Evolutionary conservation across 2,797 vertebrate species (phyloP).

Genomic region (Eospalax fontanierii): DNA sequence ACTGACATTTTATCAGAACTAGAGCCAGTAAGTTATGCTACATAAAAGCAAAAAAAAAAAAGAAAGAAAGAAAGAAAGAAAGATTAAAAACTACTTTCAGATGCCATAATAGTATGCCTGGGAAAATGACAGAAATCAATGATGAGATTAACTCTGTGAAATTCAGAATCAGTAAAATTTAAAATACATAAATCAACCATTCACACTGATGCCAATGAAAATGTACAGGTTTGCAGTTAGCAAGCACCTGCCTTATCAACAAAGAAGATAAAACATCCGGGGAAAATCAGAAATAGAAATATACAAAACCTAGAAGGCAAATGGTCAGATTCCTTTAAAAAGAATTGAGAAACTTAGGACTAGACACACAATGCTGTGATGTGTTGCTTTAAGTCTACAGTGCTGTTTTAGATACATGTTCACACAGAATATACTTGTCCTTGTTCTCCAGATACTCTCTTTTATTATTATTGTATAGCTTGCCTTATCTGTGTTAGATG

Average conservation of each 20-base stretch:
- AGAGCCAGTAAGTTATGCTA: background rate
- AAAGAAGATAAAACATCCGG: background rate
- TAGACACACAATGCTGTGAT: background rate
- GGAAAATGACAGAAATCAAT: background rate
- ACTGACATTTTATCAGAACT: background rate
- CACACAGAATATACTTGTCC: background rate
- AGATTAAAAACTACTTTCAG: background rate
- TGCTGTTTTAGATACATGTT: background rate
- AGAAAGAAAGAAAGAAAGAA: background rate
- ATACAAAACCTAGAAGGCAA: background rate
- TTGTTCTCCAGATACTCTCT: background rate
- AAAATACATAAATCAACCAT: background rate
- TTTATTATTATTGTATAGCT: background rate
- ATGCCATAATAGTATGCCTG: background rate
- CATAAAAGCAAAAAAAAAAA: background rate
- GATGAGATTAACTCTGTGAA: background rate
- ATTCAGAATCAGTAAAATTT: background rate
- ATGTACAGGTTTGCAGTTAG: background rate
- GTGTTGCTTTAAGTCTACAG: background rate
- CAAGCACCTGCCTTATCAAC: background rate
- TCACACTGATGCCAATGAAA: too few relatives aligned
- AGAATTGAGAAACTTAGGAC: background rate
- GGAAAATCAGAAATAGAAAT: background rate
- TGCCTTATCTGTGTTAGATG: background rate
- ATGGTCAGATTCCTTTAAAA: background rate